Base-by-base conservation (phyloP, 2,113 vertebrate genomes). In the Paradoxurus hermaphroditus region DNA sequence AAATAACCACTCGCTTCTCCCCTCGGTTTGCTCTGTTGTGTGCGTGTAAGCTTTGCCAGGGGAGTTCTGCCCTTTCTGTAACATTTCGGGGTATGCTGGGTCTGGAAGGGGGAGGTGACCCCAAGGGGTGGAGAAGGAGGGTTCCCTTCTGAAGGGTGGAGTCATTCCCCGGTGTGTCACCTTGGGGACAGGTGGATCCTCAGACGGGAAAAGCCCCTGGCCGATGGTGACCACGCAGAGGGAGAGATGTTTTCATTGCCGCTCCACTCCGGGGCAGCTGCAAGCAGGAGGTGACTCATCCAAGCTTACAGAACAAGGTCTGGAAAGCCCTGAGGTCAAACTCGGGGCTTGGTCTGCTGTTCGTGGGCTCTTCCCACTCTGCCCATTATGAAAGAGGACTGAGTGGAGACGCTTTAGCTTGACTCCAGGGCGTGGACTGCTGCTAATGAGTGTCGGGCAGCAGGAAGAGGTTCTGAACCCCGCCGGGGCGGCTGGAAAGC, bases 391-490 rank as follows among this genome's bases (percentile, higher is more conserved):
- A 25, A 77, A 68, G 65, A 93, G 46, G 39, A 14, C n/a, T 12
- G 39, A 7, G 6, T 16, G 44, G 14, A 18, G 88, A 72, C 2
- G 31, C 44, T 19, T 21, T 1, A 15, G 31, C 72, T 41, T 36
- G 39, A 49, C 46, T 62, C 63, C 0, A 0, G 8, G 34, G 84
- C 36, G 2, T 3, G 10, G 44, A 7, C 18, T 5, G 41, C 23
- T n/a, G 51, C 12, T 3, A 72, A 63, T 12, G 82, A 8, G 25
- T 36, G 78, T 25, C 36, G 44, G 90, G 31, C 41, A 16, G 31
- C 12, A 0, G 3, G 0, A 9, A 19, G 59, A 68, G 10, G 5
- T 19, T 65, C 5, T 6, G 1, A n/a, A 10, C 27, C n/a, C 8
- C 34, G 31, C 68, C 51, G 10, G 10, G 13, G 29, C 12, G 10